Evolutionary conservation across 2,888 invertebrate species (phyloP).

Genomic region (Lysandra bellargus): DNA sequence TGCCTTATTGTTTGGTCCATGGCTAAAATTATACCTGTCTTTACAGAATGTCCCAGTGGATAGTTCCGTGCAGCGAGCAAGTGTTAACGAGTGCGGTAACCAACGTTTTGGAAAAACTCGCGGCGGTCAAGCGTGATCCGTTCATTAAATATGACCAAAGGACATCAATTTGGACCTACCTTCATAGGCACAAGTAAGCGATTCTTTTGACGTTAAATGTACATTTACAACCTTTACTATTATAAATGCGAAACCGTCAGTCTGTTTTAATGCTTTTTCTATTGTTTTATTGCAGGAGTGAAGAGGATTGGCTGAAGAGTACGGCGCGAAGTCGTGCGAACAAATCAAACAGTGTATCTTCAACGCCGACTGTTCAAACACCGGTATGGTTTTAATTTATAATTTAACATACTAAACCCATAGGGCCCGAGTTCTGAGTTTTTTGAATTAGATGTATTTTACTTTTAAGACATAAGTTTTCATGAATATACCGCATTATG

Average conservation of each 20-base stretch:
- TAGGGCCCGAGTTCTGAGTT: no score
- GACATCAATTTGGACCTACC: conserved; percentile 96
- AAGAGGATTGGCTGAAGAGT: conserved; percentile 69
- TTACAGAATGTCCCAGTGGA: conserved; percentile 81
- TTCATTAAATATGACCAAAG: conserved; percentile 96
- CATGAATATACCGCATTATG: no score
- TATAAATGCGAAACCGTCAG: no score
- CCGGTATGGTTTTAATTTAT: conserved; percentile 35
- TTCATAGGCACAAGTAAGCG: conserved; percentile 85
- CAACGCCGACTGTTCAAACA: conserved; percentile 44
- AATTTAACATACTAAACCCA: no score
- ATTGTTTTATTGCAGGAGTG: conserved; percentile 49
- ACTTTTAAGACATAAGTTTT: no score
- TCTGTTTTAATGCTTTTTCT: neutral
- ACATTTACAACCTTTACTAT: no score
- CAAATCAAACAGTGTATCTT: conserved; percentile 51
- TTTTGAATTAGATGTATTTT: no score
- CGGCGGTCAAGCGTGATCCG: conserved; percentile 90
- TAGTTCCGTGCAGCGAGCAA: conserved; percentile 80
- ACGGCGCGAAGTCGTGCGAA: conserved; percentile 55
- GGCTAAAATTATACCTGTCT: neutral
- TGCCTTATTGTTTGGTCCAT: no score
- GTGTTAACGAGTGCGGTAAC: conserved; percentile 91
- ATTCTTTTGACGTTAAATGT: no score
- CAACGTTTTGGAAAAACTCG: conserved; percentile 93